Evolutionary conservation across 2,888 invertebrate genomes (phyloP).

Genomic region (Noctua janthe): DNA sequence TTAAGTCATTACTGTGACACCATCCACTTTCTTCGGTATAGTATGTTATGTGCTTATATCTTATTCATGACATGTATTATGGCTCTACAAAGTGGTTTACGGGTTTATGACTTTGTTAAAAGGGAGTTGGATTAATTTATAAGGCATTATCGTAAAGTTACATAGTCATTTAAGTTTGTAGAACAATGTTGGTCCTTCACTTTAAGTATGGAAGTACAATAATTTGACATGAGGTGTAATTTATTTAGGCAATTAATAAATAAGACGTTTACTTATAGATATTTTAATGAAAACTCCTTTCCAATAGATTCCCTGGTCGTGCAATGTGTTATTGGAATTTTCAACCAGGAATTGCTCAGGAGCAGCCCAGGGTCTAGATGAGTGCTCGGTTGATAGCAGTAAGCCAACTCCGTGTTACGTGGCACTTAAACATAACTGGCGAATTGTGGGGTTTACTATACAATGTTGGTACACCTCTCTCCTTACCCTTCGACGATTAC

Average conservation of each 20-base stretch:
- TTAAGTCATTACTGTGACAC: constrained; percentile 38
- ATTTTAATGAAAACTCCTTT: background rate
- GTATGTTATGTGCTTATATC: constrained; percentile 8
- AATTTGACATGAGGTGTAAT: background rate
- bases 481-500: background rate
- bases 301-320: background rate
- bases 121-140: constrained; percentile 29
- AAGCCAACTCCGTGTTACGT: background rate
- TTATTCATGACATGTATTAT: constrained; percentile 25
- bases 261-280: too few relatives aligned
- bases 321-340: background rate
- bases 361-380: background rate
- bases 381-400: background rate
- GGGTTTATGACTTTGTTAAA: constrained; percentile 21
- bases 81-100: constrained; percentile 18
- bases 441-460: background rate
- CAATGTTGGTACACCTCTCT: background rate
- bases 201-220: background rate
- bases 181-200: background rate
- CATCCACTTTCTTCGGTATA: background rate
- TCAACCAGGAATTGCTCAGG: background rate
- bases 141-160: constrained; percentile 10
- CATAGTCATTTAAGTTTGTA: background rate
- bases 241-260: background rate
- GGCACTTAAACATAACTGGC: background rate